Evolutionary conservation across 2,888 invertebrate species (phyloP), one percentile per base, ranked within the genome.

Genomic region (Scrobipalpa atriplicella): DNA sequence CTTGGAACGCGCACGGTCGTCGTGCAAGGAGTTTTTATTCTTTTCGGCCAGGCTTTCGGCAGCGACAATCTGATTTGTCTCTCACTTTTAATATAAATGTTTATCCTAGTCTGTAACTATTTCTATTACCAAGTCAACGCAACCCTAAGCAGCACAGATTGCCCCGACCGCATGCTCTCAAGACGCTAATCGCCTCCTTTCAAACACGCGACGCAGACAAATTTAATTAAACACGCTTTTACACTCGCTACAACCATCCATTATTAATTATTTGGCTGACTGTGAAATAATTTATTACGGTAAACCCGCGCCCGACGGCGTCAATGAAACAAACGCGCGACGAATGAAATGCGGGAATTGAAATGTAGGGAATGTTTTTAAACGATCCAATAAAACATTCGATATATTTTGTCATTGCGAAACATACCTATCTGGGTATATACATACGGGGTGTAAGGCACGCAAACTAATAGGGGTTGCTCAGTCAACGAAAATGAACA

Each of bases 161-260:
- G 67, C 67, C 68, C 71, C 73, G 73, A 82, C 82, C 84, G 67
- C 84, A 81, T 73, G 81, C 85, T 86, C 79, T 83, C 80, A 81
- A 78, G 78, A 81, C 81, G 81, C 83, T 87, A 88, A 89, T 89
- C 87, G 84, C 74, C 74, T 78, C 83, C 83, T 82, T 85, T 88
- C 83, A 85, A 86, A 86, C 80, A 83, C 71, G 79, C 77, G 82
- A 82, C 82, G 83, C 72, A 82, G 82, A 83, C 84, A 84, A 87
- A 89, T 87, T 87, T 85, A 87, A 89, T 88, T 87, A 86, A 86
- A 85, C 81, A 84, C 73, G 86, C 85, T 86, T 84, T 83, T 80
- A 84, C 84, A 78, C 81, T 78, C 74, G 72, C 73, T 74, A 78
- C 73, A 78, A 78, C 75, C 78, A 78, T 80, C 78, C 79, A 79